Evolutionary conservation across 2,797 vertebrate species (phyloP).

Genomic region (Hydrolagus colliei): DNA sequence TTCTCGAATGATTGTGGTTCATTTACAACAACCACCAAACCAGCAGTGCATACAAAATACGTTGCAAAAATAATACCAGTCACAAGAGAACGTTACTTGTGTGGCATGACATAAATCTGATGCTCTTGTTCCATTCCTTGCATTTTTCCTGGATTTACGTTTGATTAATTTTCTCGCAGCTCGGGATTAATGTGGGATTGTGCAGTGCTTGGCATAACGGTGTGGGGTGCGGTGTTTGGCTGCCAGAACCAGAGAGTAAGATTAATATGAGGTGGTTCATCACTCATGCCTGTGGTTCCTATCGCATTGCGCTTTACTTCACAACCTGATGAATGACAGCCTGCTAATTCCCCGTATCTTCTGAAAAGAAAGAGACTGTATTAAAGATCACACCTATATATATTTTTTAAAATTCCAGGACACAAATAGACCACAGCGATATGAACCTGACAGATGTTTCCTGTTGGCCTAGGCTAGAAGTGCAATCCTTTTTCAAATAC

Average conservation of each 20-base stretch:
- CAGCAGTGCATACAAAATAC: neutral
- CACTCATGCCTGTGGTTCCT: neutral
- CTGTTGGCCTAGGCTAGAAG: constrained; percentile 41
- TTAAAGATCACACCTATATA: constrained; percentile 47
- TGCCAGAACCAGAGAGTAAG: neutral
- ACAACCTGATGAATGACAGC: neutral
- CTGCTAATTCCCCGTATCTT: constrained; percentile 55
- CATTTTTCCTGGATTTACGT: neutral
- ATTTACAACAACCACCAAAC: neutral
- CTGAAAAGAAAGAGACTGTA: constrained; percentile 42
- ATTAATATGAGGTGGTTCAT: constrained; percentile 10
- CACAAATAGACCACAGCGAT: constrained; percentile 52
- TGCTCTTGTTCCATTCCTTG: neutral
- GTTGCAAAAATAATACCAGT: neutral
- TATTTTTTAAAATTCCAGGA: constrained; percentile 40
- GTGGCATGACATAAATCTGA: neutral
- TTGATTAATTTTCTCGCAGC: neutral
- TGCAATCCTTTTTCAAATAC: constrained; percentile 7
- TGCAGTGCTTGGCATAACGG: neutral
- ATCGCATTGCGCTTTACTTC: neutral
- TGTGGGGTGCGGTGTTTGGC: neutral
- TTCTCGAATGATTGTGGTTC: constrained; percentile 4
- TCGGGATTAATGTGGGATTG: neutral
- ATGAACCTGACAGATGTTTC: constrained; percentile 58
- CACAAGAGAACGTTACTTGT: neutral